Evolutionary conservation across 2,113 vertebrate species (phyloP).

Genomic region (Chionis minor): DNA sequence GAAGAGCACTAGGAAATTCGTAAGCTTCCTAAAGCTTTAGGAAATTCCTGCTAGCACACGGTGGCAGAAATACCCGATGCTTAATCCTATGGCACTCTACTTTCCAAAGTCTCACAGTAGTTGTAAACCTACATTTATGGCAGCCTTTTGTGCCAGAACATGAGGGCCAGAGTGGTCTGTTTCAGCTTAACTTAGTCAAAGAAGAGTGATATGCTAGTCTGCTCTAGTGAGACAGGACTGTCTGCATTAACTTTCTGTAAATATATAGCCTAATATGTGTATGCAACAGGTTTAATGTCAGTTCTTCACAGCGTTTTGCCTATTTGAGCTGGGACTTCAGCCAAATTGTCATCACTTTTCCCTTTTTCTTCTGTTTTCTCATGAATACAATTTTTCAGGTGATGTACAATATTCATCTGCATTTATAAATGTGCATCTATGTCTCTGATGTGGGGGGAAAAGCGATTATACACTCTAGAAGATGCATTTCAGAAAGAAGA

Average conservation of each 20-base stretch:
- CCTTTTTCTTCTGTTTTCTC: neutral
- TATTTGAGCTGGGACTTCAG: neutral
- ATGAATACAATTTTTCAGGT: neutral
- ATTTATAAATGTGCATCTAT: neutral
- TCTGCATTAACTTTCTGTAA: neutral
- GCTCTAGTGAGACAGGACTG: neutral
- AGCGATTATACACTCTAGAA: neutral
- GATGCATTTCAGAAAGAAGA: neutral
- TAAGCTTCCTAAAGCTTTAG: neutral
- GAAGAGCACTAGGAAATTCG: neutral
- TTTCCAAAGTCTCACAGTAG: neutral
- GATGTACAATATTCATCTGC: neutral
- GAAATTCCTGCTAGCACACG: neutral
- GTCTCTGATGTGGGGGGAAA: neutral
- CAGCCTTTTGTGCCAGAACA: neutral
- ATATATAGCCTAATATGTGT: neutral
- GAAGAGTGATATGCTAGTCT: neutral
- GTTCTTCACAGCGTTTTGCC: neutral
- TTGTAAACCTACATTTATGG: neutral
- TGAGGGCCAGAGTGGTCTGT: neutral
- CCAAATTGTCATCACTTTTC: neutral
- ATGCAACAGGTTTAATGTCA: neutral
- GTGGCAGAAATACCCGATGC: neutral
- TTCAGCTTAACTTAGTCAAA: neutral
- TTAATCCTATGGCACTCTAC: neutral